Percentiles rank a stretch among this genome's conserved stretches.
Conservation (phyloP, 2,113 vertebrate genomes). For the Clarias macrocephalus region DNA sequence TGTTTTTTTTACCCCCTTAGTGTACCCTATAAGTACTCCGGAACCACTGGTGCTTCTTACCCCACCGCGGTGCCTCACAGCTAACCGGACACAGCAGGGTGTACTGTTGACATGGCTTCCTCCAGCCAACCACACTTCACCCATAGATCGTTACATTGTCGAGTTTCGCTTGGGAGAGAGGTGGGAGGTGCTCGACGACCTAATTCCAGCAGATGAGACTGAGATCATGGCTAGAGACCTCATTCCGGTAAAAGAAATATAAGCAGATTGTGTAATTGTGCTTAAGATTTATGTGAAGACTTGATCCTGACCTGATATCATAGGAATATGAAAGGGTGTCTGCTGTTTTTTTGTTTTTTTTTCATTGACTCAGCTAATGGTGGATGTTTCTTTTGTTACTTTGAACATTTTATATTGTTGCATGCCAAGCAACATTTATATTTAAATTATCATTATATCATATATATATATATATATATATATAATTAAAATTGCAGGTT, state of each 20-base stretch:
- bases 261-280: not conserved
- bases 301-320: not conserved
- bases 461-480: too few relatives aligned
- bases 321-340: not conserved
- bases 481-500: not conserved
- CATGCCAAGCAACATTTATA: not conserved
- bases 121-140: conserved; percentile 94
- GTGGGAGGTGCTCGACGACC: conserved; percentile 93
- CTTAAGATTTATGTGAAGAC: not conserved
- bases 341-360: not conserved
- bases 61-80: conserved; percentile 99
- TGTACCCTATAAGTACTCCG: conserved; percentile 96
- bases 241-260: conserved; percentile 79
- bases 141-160: conserved; percentile 93
- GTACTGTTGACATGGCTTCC: conserved; percentile 97
- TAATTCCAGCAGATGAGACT: conserved; percentile 84
- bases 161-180: conserved; percentile 93
- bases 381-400: not conserved
- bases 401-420: not conserved
- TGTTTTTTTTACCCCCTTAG: conserved; percentile 63
- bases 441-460: not conserved
- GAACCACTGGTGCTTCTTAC: conserved; percentile 99
- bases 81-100: conserved; percentile 98
- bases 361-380: not conserved
- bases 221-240: conserved; percentile 96